Base-by-base conservation (phyloP, 64 coral and sea anemone genomes). In the Montipora efflorescens region DNA sequence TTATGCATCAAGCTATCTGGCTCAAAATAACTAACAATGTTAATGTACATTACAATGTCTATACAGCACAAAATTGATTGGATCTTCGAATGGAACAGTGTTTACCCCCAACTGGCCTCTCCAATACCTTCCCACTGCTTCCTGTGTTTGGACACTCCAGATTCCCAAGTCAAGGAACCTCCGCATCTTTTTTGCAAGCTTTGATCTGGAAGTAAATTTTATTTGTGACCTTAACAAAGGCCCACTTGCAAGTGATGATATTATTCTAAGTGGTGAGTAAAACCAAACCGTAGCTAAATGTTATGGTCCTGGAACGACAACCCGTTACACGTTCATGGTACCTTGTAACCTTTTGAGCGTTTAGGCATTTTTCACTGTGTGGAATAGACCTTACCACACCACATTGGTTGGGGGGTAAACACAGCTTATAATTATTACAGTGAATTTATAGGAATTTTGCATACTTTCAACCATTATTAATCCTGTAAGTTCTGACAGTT, bases 41-140 rank as follows among this genome's bases (percentile, higher is more conserved):
- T 64, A 14, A 14, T 14, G 8, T 49, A 16, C 48, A 14, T 49
- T 78, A 2, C 6, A 49, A 4, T 47, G 43, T 50, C 4, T 82
- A 4, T 71, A 64, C 47, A 86, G 82, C n/a, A 14, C 13, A 4
- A n/a, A 70, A 9, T 50, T 49, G 0, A 8, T 86, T 1, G 4
- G 1, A 2, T 21, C 16, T 8, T 69, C 46, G 1, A 20, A 7
- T 22, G 82, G 82, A 72, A 86, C 66, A 12, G 8, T 86, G 4
- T 72, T 50, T 18, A 86, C 46, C 23, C 82, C 82, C 47, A 71
- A 71, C 16, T 86, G 82, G 82, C 82, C 82, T 5, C 20, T 86
- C 4, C 12, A 67, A 2, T 86, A 86, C 66, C 19, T 8, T 22
- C 6, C 16, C 19, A 0, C 0, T 5, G 18, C 46, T 20, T 1